A percentile compares a stretch with the other conserved stretches of the same genome.
Evolutionary conservation across 1,140 invertebrate genomes (phyloP).

Genomic region (Conus ventricosus): DNA sequence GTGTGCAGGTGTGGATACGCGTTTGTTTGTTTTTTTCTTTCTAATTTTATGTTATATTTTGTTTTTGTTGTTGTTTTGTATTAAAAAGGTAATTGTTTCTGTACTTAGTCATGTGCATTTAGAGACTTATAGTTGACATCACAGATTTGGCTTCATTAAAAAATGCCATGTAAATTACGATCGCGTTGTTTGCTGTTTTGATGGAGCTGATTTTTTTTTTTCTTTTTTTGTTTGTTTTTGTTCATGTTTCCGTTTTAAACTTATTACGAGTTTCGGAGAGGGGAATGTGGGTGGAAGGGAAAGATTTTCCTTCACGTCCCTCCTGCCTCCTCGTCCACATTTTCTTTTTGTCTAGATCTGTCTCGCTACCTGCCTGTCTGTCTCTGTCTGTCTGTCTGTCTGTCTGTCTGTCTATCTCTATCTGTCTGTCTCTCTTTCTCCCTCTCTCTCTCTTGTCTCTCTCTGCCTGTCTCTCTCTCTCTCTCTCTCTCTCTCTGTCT

Average conservation of each 20-base stretch:
- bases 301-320: no score
- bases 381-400: no score
- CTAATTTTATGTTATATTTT: constrained; percentile 11
- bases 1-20: not conserved
- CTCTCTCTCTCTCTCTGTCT: no score
- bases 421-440: no score
- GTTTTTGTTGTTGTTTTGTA: not conserved
- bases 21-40: not conserved
- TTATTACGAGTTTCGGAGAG: no score
- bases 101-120: constrained; percentile 34
- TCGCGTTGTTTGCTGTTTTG: not conserved
- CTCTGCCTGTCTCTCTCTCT: no score
- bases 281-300: no score
- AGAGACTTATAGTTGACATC: constrained; percentile 33
- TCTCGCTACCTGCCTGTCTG: no score
- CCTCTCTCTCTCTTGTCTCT: no score
- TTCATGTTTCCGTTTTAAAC: not conserved
- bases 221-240: not conserved
- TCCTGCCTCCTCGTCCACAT: no score
- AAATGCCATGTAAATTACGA: constrained; percentile 24
- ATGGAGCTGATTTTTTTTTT: not conserved
- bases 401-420: no score
- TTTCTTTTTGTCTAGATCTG: no score
- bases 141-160: constrained; percentile 36
- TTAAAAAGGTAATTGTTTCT: not conserved